Percentiles rank a stretch among this genome's conserved stretches.
These are phyloP conservation scores for Spicauda simplicius DNA, from an alignment of 2,888 invertebrate species.

Conservation along the genomic window DNA sequence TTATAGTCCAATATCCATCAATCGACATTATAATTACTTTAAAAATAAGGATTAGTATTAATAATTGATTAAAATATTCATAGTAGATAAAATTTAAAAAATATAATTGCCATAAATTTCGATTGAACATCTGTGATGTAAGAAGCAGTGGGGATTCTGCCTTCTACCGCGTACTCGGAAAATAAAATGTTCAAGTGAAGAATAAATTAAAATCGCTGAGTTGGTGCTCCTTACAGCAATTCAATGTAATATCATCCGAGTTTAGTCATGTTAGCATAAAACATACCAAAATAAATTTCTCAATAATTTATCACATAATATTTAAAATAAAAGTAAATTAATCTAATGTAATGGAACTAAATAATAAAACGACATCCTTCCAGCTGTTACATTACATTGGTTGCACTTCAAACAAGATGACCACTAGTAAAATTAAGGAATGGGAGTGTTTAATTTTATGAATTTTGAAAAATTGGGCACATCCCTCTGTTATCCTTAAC, in stretches of 20 bases:
- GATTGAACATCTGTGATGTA: neutral
- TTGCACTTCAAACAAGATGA: neutral
- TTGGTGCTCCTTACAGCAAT: neutral
- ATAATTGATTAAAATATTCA: constrained; percentile 17
- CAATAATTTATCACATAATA: constrained; percentile 33
- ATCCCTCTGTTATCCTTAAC: neutral
- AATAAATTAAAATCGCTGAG: neutral
- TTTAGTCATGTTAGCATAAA: constrained; percentile 26
- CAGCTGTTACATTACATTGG: constrained; percentile 3
- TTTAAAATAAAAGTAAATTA: constrained; percentile 25
- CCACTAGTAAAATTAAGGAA: neutral
- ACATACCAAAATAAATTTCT: constrained; percentile 16
- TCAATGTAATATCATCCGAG: constrained; percentile 1
- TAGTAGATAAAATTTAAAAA: constrained; percentile 20
- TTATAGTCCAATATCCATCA: constrained; percentile 24
- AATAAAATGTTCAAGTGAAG: neutral
- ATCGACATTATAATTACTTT: constrained; percentile 18
- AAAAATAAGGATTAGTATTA: constrained; percentile 28
- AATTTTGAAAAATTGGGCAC: neutral
- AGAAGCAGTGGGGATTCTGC: neutral
- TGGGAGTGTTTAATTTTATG: neutral
- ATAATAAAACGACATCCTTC: constrained; percentile 16
- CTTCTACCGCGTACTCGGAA: neutral
- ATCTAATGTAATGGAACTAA: constrained; percentile 26
- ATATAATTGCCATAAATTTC: constrained; percentile 20